These are phyloP conservation scores for Schrankia costaestrigalis DNA, from an alignment of 2,888 invertebrate species.

Conservation along the genomic window DNA sequence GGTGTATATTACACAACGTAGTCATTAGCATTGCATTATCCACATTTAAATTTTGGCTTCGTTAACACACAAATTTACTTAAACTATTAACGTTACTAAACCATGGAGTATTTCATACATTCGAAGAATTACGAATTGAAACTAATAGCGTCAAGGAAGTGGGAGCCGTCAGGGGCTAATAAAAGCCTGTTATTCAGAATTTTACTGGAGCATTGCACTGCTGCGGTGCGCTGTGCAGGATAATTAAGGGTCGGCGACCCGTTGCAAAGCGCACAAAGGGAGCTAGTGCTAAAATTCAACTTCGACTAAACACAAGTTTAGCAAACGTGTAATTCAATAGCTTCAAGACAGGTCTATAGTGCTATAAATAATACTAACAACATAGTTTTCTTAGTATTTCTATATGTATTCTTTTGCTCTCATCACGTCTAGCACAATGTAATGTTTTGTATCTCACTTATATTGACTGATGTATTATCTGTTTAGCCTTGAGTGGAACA, in stretches of 20 bases:
- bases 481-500: slow-evolving; percentile 40
- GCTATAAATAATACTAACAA: slow-evolving; percentile 21
- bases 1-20: slow-evolving; percentile 48
- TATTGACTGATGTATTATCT: slow-evolving; percentile 32
- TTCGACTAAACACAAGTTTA: slow-evolving; percentile 39
- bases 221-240: slow-evolving; percentile 57
- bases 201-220: slow-evolving; percentile 78
- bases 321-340: slow-evolving; percentile 41
- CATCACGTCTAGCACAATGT: slow-evolving; percentile 15
- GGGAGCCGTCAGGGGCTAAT: slow-evolving; percentile 59
- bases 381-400: slow-evolving; percentile 14
- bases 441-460: slow-evolving; percentile 20
- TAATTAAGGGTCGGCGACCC: slow-evolving; percentile 75
- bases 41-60: slow-evolving; percentile 17
- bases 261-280: slow-evolving; percentile 54
- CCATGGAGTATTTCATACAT: slow-evolving; percentile 9
- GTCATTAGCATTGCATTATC: slow-evolving; percentile 27
- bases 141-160: slow-evolving; percentile 44
- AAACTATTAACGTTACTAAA: not conserved
- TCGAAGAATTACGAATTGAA: slow-evolving; percentile 41
- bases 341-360: slow-evolving; percentile 23
- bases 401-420: slow-evolving; percentile 16
- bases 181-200: slow-evolving; percentile 75
- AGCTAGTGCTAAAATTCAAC: slow-evolving; percentile 60
- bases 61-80: slow-evolving; percentile 3